phyloP scores from a whole-genome alignment of 2,113 vertebrate genomes.

The Pedionomus torquatus region DNA sequence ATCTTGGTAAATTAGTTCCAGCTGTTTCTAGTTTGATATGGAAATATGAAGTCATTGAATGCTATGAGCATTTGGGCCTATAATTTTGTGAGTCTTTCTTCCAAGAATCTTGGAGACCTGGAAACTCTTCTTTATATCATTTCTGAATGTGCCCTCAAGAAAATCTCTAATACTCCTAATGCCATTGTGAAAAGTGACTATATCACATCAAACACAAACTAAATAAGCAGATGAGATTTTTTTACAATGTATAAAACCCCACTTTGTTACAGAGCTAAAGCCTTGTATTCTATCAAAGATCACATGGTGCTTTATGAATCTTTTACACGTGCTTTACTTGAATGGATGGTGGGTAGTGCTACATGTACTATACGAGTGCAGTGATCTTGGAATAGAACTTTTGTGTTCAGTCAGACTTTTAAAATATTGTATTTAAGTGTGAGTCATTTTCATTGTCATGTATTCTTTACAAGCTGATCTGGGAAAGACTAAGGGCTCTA shows the following conservation, averaged over 20 bases:
- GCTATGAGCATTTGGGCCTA: not conserved
- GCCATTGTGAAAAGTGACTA: not conserved
- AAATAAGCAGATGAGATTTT: not conserved
- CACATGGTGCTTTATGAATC: not conserved
- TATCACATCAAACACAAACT: not conserved
- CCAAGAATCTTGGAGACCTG: not conserved
- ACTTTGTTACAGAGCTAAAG: not conserved
- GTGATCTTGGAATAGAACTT: not conserved
- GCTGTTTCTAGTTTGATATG: slow-evolving; percentile 5
- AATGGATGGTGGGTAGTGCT: not conserved
- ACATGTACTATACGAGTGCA: not conserved
- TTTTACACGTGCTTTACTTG: not conserved
- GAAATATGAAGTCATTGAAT: not conserved
- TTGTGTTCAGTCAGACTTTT: not conserved
- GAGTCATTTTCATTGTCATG: not conserved
- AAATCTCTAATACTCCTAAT: not conserved
- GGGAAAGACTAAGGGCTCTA: not conserved
- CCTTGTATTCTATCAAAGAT: not conserved
- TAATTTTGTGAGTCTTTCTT: not conserved
- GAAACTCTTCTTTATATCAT: not conserved
- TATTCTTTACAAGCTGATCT: not conserved
- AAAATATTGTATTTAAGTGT: slow-evolving; percentile 4
- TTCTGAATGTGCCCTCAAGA: not conserved
- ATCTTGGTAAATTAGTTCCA: slow-evolving; percentile 16
- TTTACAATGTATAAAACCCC: not conserved